phyloP scores from a whole-genome alignment of 2,888 invertebrate genomes.

The Loripinus fragilis region DNA sequence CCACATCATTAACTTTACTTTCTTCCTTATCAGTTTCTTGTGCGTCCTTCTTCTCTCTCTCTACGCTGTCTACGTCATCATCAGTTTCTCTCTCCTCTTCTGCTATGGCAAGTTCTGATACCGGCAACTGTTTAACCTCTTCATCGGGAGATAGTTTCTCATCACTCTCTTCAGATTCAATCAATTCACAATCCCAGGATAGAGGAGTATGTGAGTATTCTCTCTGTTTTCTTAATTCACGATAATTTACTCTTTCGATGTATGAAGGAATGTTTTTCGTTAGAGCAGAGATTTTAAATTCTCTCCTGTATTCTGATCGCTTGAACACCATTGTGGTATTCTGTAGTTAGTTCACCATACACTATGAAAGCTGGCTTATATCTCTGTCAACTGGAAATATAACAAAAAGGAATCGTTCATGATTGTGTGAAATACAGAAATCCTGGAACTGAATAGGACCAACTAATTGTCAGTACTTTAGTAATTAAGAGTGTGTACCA shows the following conservation, averaged over 20 bases:
- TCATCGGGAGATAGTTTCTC: slow-evolving; percentile 50
- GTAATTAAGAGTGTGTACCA: too few species aligned
- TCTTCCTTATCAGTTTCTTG: slow-evolving; percentile 32
- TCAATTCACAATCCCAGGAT: slow-evolving; percentile 62
- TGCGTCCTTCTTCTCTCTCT: slow-evolving; percentile 51
- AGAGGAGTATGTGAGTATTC: slow-evolving; percentile 74
- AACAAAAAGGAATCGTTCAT: too few species aligned
- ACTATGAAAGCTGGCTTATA: too few species aligned
- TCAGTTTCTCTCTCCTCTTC: slow-evolving; percentile 43
- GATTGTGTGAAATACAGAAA: too few species aligned
- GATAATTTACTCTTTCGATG: slow-evolving; percentile 66
- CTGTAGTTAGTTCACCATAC: neutral
- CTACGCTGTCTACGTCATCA: slow-evolving; percentile 34
- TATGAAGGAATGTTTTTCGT: slow-evolving; percentile 68
- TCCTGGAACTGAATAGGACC: too few species aligned
- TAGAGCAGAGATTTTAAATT: slow-evolving; percentile 65
- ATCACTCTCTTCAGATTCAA: slow-evolving; percentile 54
- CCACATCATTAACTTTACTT: slow-evolving; percentile 38
- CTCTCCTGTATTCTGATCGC: slow-evolving; percentile 71
- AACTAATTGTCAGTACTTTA: too few species aligned
- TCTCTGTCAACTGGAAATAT: too few species aligned
- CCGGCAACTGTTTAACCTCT: slow-evolving; percentile 44
- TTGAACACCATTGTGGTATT: slow-evolving; percentile 65
- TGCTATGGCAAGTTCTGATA: slow-evolving; percentile 52
- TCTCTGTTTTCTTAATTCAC: slow-evolving; percentile 68